phyloP scores from a whole-genome alignment of 2,888 invertebrate genomes.

The Anoplius nigerrimus region DNA sequence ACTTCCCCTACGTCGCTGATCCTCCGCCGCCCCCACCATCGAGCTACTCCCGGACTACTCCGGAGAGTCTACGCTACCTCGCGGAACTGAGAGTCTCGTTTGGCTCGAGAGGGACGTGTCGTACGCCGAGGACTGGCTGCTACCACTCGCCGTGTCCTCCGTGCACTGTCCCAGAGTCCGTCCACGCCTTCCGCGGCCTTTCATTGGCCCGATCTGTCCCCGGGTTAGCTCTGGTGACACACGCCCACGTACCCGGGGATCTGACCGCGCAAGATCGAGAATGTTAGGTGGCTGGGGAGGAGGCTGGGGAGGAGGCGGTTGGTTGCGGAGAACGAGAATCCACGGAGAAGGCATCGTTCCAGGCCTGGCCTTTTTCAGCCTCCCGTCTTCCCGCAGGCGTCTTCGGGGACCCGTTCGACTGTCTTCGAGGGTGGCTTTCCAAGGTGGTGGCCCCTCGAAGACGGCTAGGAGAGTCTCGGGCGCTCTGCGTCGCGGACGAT shows the following conservation, averaged over 20 bases:
- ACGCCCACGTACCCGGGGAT: slow-evolving; percentile 59
- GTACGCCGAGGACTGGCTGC: slow-evolving; percentile 42
- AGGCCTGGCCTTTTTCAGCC: too few species aligned
- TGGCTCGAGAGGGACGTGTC: slow-evolving; percentile 39
- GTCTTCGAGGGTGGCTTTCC: too few species aligned
- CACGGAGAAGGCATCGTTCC: too few species aligned
- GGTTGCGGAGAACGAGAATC: too few species aligned
- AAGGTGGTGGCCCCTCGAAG: too few species aligned
- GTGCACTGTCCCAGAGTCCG: slow-evolving; percentile 23
- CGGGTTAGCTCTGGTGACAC: slow-evolving; percentile 64
- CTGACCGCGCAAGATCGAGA: slow-evolving; percentile 26
- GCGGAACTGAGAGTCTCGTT: slow-evolving; percentile 14
- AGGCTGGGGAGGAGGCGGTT: too few species aligned
- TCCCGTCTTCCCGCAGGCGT: too few species aligned
- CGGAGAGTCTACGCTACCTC: slow-evolving; percentile 40
- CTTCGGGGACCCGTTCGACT: too few species aligned
- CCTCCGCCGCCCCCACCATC: slow-evolving; percentile 50
- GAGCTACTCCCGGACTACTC: slow-evolving; percentile 22
- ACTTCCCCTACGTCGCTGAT: slow-evolving; percentile 65
- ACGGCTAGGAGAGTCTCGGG: too few species aligned
- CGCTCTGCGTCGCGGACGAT: too few species aligned
- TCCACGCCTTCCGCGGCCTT: slow-evolving; percentile 56
- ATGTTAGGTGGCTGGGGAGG: too few species aligned
- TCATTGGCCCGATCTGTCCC: slow-evolving; percentile 69
- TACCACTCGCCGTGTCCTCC: slow-evolving; percentile 50